phyloP scores from a whole-genome alignment of 2,797 vertebrate species.

The Dendrocincla fuliginosa region DNA sequence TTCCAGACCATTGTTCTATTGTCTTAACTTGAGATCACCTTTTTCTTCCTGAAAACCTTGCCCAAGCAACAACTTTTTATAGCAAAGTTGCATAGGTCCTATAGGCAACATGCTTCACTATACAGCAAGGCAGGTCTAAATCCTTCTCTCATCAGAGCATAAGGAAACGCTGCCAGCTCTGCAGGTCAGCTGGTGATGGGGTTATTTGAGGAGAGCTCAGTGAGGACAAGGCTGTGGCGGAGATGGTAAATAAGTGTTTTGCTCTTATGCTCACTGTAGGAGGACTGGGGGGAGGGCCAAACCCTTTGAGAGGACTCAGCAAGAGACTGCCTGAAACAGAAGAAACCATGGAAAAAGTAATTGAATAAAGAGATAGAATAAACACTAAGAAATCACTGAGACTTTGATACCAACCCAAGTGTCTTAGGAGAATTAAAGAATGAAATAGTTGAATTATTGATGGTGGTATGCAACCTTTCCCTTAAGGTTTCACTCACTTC shows the following conservation, averaged over 20 bases:
- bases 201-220: slow-evolving; percentile 2
- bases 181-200: not conserved
- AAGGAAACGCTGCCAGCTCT: not conserved
- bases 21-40: not conserved
- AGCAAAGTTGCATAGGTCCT: not conserved
- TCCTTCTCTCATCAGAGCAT: not conserved
- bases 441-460: not conserved
- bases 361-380: not conserved
- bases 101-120: not conserved
- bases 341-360: not conserved
- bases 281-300: not conserved
- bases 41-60: not conserved
- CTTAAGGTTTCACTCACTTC: not conserved
- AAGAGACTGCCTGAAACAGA: not conserved
- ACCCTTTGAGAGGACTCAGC: not conserved
- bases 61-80: not conserved
- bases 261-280: not conserved
- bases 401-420: not conserved
- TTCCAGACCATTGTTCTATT: not conserved
- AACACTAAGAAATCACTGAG: not conserved
- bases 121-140: not conserved
- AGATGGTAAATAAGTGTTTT: not conserved
- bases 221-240: not conserved
- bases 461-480: not conserved
- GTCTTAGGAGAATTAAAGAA: not conserved